A percentile compares a stretch with the other conserved stretches of the same genome.
These are phyloP conservation scores for Tonatia bakeri DNA, from an alignment of 2,113 vertebrate species.

Conservation along the genomic window DNA sequence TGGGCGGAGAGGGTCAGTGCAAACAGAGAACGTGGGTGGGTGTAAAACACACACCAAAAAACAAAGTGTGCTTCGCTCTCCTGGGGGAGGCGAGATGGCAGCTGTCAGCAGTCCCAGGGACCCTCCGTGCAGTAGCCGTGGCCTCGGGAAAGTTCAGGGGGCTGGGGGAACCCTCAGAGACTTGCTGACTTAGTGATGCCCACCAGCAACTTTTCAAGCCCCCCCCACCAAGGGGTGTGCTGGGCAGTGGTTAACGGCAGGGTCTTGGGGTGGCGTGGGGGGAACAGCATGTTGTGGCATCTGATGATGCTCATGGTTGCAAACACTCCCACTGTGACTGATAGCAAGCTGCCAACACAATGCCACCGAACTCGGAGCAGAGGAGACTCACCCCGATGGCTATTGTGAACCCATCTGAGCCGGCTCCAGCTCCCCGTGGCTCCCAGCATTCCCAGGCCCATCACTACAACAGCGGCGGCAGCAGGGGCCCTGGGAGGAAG, in stretches of 20 bases:
- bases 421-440: accelerated
- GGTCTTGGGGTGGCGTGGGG: neutral
- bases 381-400: neutral
- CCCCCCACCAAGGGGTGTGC: neutral
- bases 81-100: neutral
- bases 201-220: neutral
- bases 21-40: neutral
- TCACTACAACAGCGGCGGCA: accelerated
- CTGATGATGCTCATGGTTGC: neutral
- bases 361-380: neutral
- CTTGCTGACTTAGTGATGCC: neutral
- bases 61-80: neutral
- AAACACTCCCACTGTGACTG: neutral
- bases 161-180: neutral
- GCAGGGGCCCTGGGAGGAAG: neutral
- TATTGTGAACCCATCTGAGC: neutral
- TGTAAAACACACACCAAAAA: neutral
- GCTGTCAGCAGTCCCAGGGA: neutral
- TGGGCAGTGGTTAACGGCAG: neutral
- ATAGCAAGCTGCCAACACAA: neutral
- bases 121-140: neutral
- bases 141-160: accelerated
- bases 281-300: neutral
- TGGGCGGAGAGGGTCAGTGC: neutral
- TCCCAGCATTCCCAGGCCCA: neutral